Conservation (phyloP, 2,113 vertebrate species). For the Oreochromis tanganicae region DNA sequence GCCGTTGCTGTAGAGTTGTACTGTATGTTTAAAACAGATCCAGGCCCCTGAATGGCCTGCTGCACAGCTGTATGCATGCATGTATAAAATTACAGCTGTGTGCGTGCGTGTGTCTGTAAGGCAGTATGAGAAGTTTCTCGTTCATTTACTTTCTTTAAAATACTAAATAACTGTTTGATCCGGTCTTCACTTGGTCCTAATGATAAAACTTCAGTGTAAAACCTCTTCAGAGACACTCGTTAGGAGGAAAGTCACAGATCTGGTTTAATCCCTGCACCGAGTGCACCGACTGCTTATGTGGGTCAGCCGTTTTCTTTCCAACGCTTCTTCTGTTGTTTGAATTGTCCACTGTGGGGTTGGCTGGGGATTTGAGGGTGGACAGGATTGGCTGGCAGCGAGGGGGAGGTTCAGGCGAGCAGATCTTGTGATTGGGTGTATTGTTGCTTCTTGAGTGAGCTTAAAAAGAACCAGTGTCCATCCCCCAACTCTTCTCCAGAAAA, state of each 20-base stretch:
- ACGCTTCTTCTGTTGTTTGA: not conserved
- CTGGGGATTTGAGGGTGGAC: not conserved
- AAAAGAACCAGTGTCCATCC: not conserved
- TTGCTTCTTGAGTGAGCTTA: slow-evolving; percentile 15
- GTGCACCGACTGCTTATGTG: not conserved
- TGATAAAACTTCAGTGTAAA: not conserved
- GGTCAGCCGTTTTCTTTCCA: slow-evolving; percentile 11
- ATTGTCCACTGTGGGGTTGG: not conserved
- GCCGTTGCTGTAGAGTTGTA: slow-evolving; percentile 27
- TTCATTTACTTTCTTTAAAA: slow-evolving; percentile 7
- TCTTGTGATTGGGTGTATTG: slow-evolving; percentile 49
- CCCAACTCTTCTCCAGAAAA: not conserved
- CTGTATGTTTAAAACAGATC: slow-evolving; percentile 22
- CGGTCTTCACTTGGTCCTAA: not conserved
- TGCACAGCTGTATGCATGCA: slow-evolving; percentile 40
- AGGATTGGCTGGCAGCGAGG: slow-evolving; percentile 21
- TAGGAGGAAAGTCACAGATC: not conserved
- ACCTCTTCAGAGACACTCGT: not conserved
- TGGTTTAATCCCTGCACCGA: not conserved
- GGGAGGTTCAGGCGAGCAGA: not conserved
- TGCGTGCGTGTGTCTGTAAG: not conserved
- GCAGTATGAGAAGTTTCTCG: not conserved
- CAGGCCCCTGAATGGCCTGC: slow-evolving; percentile 27
- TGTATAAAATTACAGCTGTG: slow-evolving; percentile 13
- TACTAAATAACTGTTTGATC: not conserved